Conservation (phyloP, 1,140 invertebrate species). For the Druon quercuslanigerum region DNA sequence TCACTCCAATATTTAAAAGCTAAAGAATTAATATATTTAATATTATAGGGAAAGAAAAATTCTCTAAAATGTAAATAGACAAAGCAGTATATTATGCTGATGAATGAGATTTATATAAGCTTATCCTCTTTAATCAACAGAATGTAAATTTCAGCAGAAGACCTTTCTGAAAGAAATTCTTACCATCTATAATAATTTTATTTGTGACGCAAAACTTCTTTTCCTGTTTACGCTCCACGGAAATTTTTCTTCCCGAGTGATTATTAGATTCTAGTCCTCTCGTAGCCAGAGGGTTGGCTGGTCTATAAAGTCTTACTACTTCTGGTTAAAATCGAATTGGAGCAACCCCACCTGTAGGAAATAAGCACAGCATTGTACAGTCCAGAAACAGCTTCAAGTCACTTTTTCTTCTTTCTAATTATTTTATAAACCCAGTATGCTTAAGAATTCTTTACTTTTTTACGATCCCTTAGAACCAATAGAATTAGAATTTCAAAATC, state of each 20-base stretch:
- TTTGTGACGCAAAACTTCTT: slow-evolving; percentile 19
- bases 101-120: not conserved
- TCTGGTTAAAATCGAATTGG: slow-evolving; percentile 30
- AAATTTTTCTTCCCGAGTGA: slow-evolving; percentile 29
- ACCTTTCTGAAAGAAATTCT: not conserved
- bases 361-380: slow-evolving; percentile 19
- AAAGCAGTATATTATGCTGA: not conserved
- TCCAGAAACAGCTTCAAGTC: not conserved
- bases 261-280: slow-evolving; percentile 30
- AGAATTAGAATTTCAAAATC: not conserved
- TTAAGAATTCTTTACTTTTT: not conserved
- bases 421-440: not conserved
- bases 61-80: not conserved
- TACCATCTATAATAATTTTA: slow-evolving; percentile 8
- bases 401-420: not conserved
- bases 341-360: slow-evolving; percentile 27
- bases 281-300: slow-evolving; percentile 23
- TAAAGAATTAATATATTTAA: slow-evolving; percentile 8
- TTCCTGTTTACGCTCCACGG: slow-evolving; percentile 3
- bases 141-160: no score
- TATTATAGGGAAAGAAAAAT: not conserved
- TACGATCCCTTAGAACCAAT: not conserved
- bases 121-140: not conserved
- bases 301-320: slow-evolving; percentile 27
- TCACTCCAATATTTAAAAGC: not conserved